A percentile compares a stretch with the other conserved stretches of the same genome.
Evolutionary conservation across 2,888 invertebrate genomes (phyloP).

Genomic region (Latrodectus elegans): DNA sequence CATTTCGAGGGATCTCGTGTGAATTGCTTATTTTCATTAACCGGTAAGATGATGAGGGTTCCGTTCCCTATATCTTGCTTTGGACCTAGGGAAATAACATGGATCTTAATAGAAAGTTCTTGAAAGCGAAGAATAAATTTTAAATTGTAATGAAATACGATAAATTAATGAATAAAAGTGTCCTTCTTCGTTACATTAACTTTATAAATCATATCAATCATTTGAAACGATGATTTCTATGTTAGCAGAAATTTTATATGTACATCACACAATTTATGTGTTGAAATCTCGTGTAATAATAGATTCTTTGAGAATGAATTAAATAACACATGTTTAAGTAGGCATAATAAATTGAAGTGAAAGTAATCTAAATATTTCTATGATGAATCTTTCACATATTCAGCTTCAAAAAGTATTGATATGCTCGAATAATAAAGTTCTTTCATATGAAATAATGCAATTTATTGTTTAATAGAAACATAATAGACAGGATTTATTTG

Average conservation of each 20-base stretch:
- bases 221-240: neutral
- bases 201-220: neutral
- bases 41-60: constrained; percentile 80
- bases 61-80: constrained; percentile 82
- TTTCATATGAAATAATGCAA: no score
- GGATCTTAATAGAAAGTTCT: neutral
- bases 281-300: no score
- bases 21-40: constrained; percentile 78
- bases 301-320: no score
- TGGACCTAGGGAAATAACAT: constrained; percentile 77
- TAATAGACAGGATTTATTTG: no score
- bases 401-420: no score
- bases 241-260: neutral
- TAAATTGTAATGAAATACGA: neutral
- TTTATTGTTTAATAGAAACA: no score
- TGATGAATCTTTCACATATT: no score
- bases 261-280: no score
- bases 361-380: no score
- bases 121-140: neutral
- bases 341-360: no score
- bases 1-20: constrained; percentile 80
- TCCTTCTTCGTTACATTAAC: neutral
- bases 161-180: neutral
- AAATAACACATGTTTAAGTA: no score
- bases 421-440: no score